Conservation (phyloP, 2,797 vertebrate genomes). For the Paedocypris micromegethes region DNA sequence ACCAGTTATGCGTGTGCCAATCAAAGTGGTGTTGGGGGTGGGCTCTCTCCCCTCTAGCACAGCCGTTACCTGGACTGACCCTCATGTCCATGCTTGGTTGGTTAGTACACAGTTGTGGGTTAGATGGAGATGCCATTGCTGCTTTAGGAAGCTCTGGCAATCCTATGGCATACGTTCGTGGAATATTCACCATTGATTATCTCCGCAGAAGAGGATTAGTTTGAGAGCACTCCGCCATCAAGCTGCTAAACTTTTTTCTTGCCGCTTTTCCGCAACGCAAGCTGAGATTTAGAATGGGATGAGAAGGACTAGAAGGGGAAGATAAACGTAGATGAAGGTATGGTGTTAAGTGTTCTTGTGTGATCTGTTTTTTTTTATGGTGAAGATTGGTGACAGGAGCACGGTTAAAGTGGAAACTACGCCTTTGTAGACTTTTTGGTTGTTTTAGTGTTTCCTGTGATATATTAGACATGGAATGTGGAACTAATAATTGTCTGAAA, state of each 20-base stretch:
- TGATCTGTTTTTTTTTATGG: neutral
- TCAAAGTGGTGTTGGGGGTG: constrained; percentile 64
- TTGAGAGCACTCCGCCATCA: constrained; percentile 69
- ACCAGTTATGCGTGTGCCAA: constrained; percentile 73
- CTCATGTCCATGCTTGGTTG: constrained; percentile 70
- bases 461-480: no score
- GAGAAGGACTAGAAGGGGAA: constrained; percentile 8
- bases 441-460: no score
- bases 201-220: constrained; percentile 44
- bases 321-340: constrained; percentile 36
- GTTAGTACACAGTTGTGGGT: constrained; percentile 69
- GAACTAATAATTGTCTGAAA: no score
- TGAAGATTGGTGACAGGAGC: no score
- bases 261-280: constrained; percentile 55
- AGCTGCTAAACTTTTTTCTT: constrained; percentile 80
- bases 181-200: constrained; percentile 28
- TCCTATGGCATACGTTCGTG: constrained; percentile 76
- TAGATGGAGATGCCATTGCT: constrained; percentile 57
- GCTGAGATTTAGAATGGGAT: constrained; percentile 34
- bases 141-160: constrained; percentile 75
- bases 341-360: neutral
- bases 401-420: no score
- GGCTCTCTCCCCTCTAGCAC: constrained; percentile 13
- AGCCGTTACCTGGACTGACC: constrained; percentile 82
- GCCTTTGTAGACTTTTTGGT: no score